Conservation (phyloP, 2,113 vertebrate species). For the Ancistrus triradiatus region DNA sequence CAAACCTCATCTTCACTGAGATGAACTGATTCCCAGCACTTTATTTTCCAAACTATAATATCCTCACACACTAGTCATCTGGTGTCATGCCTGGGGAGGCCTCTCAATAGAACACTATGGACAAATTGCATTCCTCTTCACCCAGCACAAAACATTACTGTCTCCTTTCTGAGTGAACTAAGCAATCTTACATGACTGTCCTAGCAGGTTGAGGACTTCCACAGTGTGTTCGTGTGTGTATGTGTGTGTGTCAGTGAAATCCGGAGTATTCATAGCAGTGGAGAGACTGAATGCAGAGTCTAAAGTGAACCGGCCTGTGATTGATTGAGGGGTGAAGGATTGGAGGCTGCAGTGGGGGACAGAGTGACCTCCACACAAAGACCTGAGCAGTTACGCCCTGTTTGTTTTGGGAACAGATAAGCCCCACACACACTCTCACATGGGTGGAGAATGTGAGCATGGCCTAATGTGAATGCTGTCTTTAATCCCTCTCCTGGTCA, state of each 20-base stretch:
- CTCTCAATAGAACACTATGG: slow-evolving; percentile 5
- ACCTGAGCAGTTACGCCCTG: slow-evolving; percentile 28
- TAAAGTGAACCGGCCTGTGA: slow-evolving; percentile 33
- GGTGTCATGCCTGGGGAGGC: slow-evolving; percentile 20
- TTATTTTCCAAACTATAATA: slow-evolving; percentile 12
- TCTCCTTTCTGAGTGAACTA: slow-evolving; percentile 32
- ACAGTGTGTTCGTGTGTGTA: background rate
- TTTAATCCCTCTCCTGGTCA: slow-evolving; percentile 45
- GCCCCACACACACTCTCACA: slow-evolving; percentile 3
- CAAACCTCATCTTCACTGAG: background rate
- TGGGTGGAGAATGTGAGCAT: slow-evolving; percentile 23
- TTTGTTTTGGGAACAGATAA: slow-evolving; percentile 43
- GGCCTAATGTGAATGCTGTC: slow-evolving; percentile 42
- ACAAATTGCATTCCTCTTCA: slow-evolving; percentile 17
- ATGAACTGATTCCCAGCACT: background rate
- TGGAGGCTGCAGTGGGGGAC: slow-evolving; percentile 27
- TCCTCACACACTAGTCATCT: background rate
- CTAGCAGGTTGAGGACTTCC: slow-evolving; percentile 36
- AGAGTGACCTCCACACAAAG: slow-evolving; percentile 44
- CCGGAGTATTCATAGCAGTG: slow-evolving; percentile 15
- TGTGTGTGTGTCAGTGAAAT: slow-evolving; percentile 28
- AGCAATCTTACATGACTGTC: slow-evolving; percentile 32
- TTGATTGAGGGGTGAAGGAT: slow-evolving; percentile 40
- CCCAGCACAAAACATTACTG: slow-evolving; percentile 7
- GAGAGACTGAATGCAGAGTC: slow-evolving; percentile 30